These are phyloP conservation scores for Nicator chloris DNA, from an alignment of 2,113 vertebrate species.

Conservation along the genomic window DNA sequence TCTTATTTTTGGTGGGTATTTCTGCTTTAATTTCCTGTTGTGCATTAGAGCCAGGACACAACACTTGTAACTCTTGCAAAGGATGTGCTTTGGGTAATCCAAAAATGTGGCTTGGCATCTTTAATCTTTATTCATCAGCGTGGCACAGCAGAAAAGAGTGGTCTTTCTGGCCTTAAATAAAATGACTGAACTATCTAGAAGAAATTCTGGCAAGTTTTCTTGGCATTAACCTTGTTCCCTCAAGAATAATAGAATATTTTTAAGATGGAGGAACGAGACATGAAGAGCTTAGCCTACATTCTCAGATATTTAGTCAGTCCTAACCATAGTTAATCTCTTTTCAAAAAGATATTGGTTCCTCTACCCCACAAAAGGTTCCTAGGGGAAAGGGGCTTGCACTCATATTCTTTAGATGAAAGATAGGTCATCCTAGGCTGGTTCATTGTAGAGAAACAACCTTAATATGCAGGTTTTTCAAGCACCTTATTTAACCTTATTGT, in stretches of 20 bases:
- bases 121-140: background rate
- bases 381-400: background rate
- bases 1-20: background rate
- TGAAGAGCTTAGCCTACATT: background rate
- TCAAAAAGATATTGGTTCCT: background rate
- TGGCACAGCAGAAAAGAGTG: background rate
- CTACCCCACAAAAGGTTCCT: background rate
- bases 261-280: background rate
- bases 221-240: background rate
- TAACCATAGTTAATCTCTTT: background rate
- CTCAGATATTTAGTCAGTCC: background rate
- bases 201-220: background rate
- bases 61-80: background rate
- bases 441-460: background rate
- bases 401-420: background rate
- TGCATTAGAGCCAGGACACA: background rate
- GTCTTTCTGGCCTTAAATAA: background rate
- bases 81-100: background rate
- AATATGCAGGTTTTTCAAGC: background rate
- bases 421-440: background rate
- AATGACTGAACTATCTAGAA: background rate
- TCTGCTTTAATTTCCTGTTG: slow-evolving; percentile 5
- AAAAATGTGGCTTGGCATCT: background rate
- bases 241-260: background rate
- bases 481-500: background rate